These are phyloP conservation scores for Galendromus occidentalis DNA, from an alignment of 1,140 invertebrate species.

Conservation along the genomic window DNA sequence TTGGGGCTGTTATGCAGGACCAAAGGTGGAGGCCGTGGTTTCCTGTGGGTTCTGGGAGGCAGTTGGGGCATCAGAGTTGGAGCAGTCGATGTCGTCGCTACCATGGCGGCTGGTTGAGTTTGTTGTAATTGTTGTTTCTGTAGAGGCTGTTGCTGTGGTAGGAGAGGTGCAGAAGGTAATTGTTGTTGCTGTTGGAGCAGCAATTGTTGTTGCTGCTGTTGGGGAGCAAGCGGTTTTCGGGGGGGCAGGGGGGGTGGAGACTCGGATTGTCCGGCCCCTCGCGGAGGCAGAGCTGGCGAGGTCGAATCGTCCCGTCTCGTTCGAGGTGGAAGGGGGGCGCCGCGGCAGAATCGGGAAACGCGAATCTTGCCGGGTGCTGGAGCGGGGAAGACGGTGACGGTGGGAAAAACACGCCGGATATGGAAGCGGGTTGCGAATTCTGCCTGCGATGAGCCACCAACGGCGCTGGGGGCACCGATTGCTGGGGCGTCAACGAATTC, in stretches of 20 bases:
- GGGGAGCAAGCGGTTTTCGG: constrained; percentile 26
- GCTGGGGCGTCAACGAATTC: background rate
- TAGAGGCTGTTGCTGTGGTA: too few relatives aligned
- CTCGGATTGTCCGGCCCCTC: constrained; percentile 30
- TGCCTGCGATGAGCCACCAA: background rate
- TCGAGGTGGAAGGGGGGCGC: constrained; percentile 17
- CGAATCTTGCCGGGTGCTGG: constrained; percentile 25
- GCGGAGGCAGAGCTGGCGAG: constrained; percentile 24
- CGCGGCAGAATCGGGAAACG: constrained; percentile 16
- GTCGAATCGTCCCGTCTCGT: constrained; percentile 12
- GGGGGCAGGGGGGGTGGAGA: constrained; percentile 39
- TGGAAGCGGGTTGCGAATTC: background rate
- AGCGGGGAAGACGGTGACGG: constrained; percentile 14
- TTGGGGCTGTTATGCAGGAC: background rate
- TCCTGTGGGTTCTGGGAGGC: background rate
- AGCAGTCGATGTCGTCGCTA: too few relatives aligned
- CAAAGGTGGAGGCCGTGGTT: background rate
- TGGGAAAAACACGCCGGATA: constrained; percentile 13
- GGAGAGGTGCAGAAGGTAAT: too few relatives aligned
- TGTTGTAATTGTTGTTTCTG: too few relatives aligned
- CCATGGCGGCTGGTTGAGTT: too few relatives aligned
- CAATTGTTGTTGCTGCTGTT: constrained; percentile 20
- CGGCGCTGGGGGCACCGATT: background rate
- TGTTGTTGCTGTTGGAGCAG: constrained; percentile 13
- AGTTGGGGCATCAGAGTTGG: background rate